phyloP scores from a whole-genome alignment of 2,888 invertebrate genomes.

The Operophtera brumata region DNA sequence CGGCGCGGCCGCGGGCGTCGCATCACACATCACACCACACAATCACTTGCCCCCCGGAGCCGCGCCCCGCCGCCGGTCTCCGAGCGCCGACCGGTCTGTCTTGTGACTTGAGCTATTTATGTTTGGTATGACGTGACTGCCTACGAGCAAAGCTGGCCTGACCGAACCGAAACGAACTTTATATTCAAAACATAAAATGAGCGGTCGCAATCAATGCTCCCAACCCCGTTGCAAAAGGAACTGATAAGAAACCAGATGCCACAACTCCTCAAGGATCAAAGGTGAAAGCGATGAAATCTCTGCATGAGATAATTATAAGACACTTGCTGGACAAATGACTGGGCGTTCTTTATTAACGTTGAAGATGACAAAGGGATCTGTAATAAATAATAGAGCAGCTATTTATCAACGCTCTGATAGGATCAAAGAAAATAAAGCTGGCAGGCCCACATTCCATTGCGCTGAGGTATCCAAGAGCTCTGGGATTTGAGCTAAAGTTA shows the following conservation, averaged over 20 bases:
- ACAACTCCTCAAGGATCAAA: conserved; percentile 11
- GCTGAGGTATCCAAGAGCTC: conserved; percentile 35
- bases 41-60: conserved; percentile 26
- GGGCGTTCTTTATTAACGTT: conserved; percentile 10
- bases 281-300: conserved; percentile 4
- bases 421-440: conserved; percentile 34
- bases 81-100: conserved; percentile 65
- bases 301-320: conserved; percentile 6
- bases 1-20: conserved; percentile 52
- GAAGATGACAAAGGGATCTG: conserved; percentile 18
- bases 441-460: conserved; percentile 45
- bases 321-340: conserved; percentile 16
- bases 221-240: neutral
- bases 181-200: neutral
- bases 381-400: conserved; percentile 17
- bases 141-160: conserved; percentile 12
- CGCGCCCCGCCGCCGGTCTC: conserved; percentile 40
- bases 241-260: conserved; percentile 2
- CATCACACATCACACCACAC: conserved; percentile 39
- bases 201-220: neutral
- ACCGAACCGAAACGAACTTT: neutral
- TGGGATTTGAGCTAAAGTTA: conserved; percentile 36
- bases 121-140: conserved; percentile 50
- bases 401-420: conserved; percentile 24
- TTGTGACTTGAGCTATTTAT: conserved; percentile 72